Base-by-base conservation (phyloP, 30 jellyfish, hydroid and myxozoan genomes). In the Cassiopea xamachana region DNA sequence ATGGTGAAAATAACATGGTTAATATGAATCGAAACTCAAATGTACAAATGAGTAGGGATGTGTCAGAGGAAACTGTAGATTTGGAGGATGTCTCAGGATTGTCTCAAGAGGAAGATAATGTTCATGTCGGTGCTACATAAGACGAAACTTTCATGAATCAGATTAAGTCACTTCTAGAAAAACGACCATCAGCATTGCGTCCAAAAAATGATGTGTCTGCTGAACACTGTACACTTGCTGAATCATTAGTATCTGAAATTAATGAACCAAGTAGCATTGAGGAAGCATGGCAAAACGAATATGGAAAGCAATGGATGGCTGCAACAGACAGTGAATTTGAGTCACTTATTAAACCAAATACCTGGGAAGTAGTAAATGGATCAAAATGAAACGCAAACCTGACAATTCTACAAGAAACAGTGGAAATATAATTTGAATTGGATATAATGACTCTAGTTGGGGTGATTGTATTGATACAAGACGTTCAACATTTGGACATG, bases 321-420 rank as follows among this genome's bases (percentile, higher is more conserved):
- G 87, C 87, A 14, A 78, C 87, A 18, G 87, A 78, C 47, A 78
- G 87, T 78, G 87, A 78, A 51, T 3, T 78, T 16, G 55, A 47
- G 87, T 78, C 87, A 43, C 87, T 78, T 78, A 27, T 39, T 49
- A 48, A 9, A 19, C 44, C 87, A 51, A 44, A 78, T 4, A 78
- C 77, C 6, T 78, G 87, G 87, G 87, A 78, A 8, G 44, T 78
- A 49, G 87, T 80, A 78, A 78, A 48, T 78, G 87, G 87, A 48
- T 78, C 48, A 78, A 78, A 48, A 80, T 78, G 46, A 78, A 78
- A 60, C 87, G 77, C 6, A 78, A 78, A 78, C 80, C 87, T 51
- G 87, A 78, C 75, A 78, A 48, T 51, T 18, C 87, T 19, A 75
- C 19, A 16, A 27, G 39, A 27, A 27, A 27, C 39, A 27, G 39